phyloP scores from a whole-genome alignment of 2,113 vertebrate species.

The Ochotona curzoniae region DNA sequence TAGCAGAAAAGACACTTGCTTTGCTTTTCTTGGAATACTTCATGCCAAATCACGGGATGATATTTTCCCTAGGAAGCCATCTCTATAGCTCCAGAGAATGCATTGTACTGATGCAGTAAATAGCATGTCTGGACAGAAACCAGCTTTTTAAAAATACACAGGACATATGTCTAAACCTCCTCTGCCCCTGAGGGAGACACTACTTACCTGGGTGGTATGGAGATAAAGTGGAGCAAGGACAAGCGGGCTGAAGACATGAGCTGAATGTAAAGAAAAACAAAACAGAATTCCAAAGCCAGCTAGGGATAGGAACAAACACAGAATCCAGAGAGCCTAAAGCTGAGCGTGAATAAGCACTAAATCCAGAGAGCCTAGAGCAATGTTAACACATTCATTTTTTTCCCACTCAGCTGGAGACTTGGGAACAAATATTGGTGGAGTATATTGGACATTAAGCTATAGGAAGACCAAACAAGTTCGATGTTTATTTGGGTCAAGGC shows the following conservation, averaged over 20 bases:
- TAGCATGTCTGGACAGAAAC: neutral
- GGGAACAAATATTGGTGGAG: too few relatives aligned
- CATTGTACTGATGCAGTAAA: neutral
- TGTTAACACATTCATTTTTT: too few relatives aligned
- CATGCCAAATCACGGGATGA: neutral
- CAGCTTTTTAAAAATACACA: neutral
- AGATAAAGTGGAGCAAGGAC: neutral
- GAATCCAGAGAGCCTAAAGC: neutral
- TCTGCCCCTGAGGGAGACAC: neutral
- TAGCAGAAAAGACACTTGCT: neutral
- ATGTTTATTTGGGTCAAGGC: too few relatives aligned
- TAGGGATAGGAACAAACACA: neutral
- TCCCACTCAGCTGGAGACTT: too few relatives aligned
- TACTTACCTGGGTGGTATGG: neutral
- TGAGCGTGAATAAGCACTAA: neutral
- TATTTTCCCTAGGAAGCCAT: neutral
- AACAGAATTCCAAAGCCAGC: neutral
- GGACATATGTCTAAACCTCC: neutral
- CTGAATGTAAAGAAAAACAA: neutral
- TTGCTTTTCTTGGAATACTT: slow-evolving; percentile 1
- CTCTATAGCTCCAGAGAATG: neutral
- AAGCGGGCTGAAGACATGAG: neutral
- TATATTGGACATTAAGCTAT: too few relatives aligned
- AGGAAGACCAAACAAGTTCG: too few relatives aligned
- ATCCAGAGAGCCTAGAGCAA: too few relatives aligned